Evolutionary conservation across 2,113 vertebrate genomes (phyloP).

Genomic region (Clarias gariepinus): DNA sequence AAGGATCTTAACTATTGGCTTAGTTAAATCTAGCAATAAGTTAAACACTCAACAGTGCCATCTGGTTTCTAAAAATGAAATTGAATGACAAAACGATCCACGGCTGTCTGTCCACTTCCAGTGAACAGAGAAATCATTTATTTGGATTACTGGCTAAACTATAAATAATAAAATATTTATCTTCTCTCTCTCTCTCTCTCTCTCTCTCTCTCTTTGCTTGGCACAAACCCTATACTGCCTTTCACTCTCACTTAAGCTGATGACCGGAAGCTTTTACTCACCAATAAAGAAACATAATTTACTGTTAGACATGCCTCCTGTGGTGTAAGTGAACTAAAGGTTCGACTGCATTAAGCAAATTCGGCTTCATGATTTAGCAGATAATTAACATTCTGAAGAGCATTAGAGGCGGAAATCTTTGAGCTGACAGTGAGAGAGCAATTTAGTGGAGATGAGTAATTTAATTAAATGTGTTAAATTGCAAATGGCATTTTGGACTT

Average conservation of each 20-base stretch:
- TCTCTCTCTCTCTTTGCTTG: background rate
- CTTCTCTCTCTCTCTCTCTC: constrained; percentile 5
- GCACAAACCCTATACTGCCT: constrained; percentile 40
- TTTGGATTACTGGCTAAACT: background rate
- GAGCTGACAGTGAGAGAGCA: constrained; percentile 11
- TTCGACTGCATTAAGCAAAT: constrained; percentile 57
- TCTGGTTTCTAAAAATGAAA: constrained; percentile 55
- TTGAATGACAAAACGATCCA: background rate
- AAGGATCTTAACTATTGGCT: too few species aligned
- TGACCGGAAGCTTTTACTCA: constrained; percentile 55
- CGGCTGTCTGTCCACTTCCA: background rate
- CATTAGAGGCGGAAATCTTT: constrained; percentile 32
- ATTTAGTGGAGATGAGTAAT: constrained; percentile 19
- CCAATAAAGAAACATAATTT: constrained; percentile 49
- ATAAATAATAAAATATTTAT: background rate
- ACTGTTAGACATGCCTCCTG: constrained; percentile 54
- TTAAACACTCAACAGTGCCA: constrained; percentile 55
- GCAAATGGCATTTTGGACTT: constrained; percentile 25
- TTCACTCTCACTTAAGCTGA: constrained; percentile 54
- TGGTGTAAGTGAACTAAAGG: constrained; percentile 56
- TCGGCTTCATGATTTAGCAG: constrained; percentile 54
- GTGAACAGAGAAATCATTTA: background rate
- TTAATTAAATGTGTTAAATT: constrained; percentile 37
- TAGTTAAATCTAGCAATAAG: too few species aligned
- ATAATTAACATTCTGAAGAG: constrained; percentile 55